Evolutionary conservation across 2,888 invertebrate species (phyloP).

Genomic region (Ligdia adustata): DNA sequence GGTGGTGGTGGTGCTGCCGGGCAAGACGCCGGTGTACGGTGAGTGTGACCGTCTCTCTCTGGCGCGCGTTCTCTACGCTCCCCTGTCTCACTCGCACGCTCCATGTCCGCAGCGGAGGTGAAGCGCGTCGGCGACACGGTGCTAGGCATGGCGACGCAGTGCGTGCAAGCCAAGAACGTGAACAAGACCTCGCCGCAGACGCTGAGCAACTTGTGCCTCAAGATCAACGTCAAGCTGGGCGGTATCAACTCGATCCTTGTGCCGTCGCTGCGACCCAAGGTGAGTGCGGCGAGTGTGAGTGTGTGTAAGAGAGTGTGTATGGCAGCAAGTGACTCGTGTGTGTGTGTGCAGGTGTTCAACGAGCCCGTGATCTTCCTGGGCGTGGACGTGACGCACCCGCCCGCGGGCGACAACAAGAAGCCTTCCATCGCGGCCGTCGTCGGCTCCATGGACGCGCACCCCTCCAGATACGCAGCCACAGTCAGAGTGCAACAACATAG

Average conservation of each 20-base stretch:
- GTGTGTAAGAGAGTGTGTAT: not conserved
- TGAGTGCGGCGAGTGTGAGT: constrained; percentile 10
- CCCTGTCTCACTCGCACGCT: not conserved
- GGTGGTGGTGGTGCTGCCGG: constrained; percentile 98
- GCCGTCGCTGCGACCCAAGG: constrained; percentile 97
- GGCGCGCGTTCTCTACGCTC: not conserved
- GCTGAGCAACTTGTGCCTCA: constrained; percentile 98
- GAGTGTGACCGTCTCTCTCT: constrained; percentile 37
- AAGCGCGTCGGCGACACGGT: constrained; percentile 99
- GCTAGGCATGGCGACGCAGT: constrained; percentile 99
- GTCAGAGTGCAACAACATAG: constrained; percentile 98
- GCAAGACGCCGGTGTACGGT: constrained; percentile 99
- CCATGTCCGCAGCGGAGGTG: constrained; percentile 93
- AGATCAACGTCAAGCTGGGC: constrained; percentile 99
- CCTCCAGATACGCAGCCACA: constrained; percentile 98
- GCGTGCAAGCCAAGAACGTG: constrained; percentile 99
- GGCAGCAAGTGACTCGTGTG: not conserved
- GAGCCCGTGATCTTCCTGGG: constrained; percentile 99
- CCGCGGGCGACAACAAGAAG: constrained; percentile 99
- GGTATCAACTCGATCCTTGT: constrained; percentile 99
- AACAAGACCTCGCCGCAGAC: constrained; percentile 99
- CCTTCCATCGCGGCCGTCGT: constrained; percentile 99
- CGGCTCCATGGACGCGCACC: constrained; percentile 99
- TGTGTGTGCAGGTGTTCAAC: constrained; percentile 91
- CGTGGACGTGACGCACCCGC: constrained; percentile 99